Base-by-base conservation (phyloP, 2,797 vertebrate species). In the Hoplostethus atlanticus region DNA sequence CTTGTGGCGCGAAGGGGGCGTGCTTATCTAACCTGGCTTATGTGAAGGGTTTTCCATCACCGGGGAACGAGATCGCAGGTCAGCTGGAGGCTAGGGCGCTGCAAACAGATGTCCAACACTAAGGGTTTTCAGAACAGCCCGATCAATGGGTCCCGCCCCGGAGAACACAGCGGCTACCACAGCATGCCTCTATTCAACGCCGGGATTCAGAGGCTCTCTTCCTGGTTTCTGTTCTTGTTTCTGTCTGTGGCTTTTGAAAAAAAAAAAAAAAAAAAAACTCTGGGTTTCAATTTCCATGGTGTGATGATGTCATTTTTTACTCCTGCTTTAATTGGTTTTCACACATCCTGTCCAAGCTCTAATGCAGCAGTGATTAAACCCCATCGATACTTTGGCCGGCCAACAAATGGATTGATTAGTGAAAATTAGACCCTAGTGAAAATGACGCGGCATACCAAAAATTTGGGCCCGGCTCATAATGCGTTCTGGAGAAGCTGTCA, bases 331-430 rank as follows among this genome's bases (percentile, higher is more conserved):
- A 21, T 21, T 21, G 21, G 21, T 21, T 21, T 21, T 21, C 21
- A 21, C 21, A 21, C 21, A 21, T 21, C 21, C 21, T 21, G 21
- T 21, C 21, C 21, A 21, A 21, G 21, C 4, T 12, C 60, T 62
- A 25, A 66, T 10, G 77, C 63, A 65, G 76, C 77, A 28, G 67
- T 79, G 67, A 77, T 79, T 77, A 72, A 53, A 85, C 64, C 52
- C 17, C 53, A 46, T 83, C 72, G 31, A 79, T 81, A 68, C 75
- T 52, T 58, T 50, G 17, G 28, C 60, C 6, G 47, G 66, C 59
- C 62, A 65, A 69, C 78, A 81, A 80, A 71, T 70, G 67, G 38
- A 86, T 65, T 83, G 76, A 82, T 79, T 53, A 38, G 72, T 66
- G 78, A 80, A 85, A 76, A 86, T 80, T 67, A 74, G 48, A 77